phyloP scores from a whole-genome alignment of 2,888 invertebrate species.

The Caenorhabditis japonica region DNA sequence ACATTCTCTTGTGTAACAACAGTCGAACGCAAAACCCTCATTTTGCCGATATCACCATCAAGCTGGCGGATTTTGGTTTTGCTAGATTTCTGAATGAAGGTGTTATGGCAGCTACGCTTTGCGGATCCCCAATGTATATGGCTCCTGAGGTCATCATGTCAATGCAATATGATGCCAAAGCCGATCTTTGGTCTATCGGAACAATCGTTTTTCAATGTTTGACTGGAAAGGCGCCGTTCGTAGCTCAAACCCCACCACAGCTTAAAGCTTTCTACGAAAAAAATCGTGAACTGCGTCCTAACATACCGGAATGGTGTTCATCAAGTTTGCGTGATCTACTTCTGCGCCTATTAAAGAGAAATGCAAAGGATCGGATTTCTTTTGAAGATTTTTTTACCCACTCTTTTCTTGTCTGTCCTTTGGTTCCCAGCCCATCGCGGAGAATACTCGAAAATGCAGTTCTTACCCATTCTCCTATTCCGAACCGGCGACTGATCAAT shows the following conservation, averaged over 20 bases:
- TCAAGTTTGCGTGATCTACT: slow-evolving; percentile 89
- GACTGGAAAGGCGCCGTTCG: slow-evolving; percentile 96
- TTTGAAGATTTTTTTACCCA: slow-evolving; percentile 95
- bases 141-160: slow-evolving; percentile 92
- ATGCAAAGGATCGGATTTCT: slow-evolving; percentile 93
- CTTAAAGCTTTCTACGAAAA: slow-evolving; percentile 96
- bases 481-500: slow-evolving; percentile 37
- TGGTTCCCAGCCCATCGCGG: slow-evolving; percentile 64
- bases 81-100: slow-evolving; percentile 98
- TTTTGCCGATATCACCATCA: slow-evolving; percentile 90
- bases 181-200: slow-evolving; percentile 98
- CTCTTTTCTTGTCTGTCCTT: slow-evolving; percentile 82
- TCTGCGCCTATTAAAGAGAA: slow-evolving; percentile 85
- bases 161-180: slow-evolving; percentile 96
- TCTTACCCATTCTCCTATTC: slow-evolving; percentile 47
- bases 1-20: slow-evolving; percentile 88
- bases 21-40: slow-evolving; percentile 82
- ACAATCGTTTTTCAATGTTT: slow-evolving; percentile 98
- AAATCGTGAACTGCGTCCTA: slow-evolving; percentile 81
- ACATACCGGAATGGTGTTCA: slow-evolving; percentile 92
- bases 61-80: slow-evolving; percentile 98
- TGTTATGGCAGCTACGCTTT: slow-evolving; percentile 98
- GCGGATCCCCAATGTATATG: slow-evolving; percentile 99
- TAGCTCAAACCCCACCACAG: slow-evolving; percentile 94
- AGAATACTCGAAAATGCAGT: slow-evolving; percentile 62